These are phyloP conservation scores for Peribatodes rhomboidaria DNA, from an alignment of 2,888 invertebrate genomes.

Conservation along the genomic window DNA sequence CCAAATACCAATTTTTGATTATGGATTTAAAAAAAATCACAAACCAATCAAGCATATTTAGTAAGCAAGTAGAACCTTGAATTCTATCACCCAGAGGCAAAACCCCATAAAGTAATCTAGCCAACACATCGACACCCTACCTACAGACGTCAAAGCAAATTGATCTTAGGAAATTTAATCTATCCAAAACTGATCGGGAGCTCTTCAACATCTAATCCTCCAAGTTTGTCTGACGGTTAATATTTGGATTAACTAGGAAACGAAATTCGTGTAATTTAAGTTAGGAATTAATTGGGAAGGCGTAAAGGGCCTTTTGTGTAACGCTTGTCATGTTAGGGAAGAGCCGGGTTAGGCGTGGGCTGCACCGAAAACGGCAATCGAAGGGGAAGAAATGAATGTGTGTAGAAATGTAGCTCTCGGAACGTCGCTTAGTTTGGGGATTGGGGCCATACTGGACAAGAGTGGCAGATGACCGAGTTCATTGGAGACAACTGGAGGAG, in stretches of 20 bases:
- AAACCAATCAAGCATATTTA: too few relatives aligned
- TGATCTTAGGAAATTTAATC: conserved; percentile 38
- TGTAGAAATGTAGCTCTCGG: too few relatives aligned
- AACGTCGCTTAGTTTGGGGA: too few relatives aligned
- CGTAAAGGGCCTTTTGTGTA: conserved; percentile 12
- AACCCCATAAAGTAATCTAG: neutral
- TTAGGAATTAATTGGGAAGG: conserved; percentile 43
- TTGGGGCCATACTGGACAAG: too few relatives aligned
- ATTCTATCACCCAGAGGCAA: neutral
- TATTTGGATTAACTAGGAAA: conserved; percentile 42
- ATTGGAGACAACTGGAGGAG: too few relatives aligned
- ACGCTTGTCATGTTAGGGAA: neutral
- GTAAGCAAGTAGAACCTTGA: too few relatives aligned
- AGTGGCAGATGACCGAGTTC: too few relatives aligned
- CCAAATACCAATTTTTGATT: too few relatives aligned
- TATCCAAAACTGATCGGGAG: conserved; percentile 36
- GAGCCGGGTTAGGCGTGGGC: neutral
- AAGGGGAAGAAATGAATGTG: too few relatives aligned
- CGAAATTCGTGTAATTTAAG: conserved; percentile 44
- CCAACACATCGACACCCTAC: neutral
- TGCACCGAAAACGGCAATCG: too few relatives aligned
- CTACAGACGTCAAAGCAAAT: conserved; percentile 37
- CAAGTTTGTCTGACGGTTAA: conserved; percentile 41
- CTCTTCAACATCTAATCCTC: conserved; percentile 37
- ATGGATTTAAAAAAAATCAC: too few relatives aligned